Percentiles rank a stretch among this genome's conserved stretches.
These are phyloP conservation scores for Pristionchus japonicus DNA, from an alignment of 2,888 invertebrate species.

Conservation along the genomic window DNA sequence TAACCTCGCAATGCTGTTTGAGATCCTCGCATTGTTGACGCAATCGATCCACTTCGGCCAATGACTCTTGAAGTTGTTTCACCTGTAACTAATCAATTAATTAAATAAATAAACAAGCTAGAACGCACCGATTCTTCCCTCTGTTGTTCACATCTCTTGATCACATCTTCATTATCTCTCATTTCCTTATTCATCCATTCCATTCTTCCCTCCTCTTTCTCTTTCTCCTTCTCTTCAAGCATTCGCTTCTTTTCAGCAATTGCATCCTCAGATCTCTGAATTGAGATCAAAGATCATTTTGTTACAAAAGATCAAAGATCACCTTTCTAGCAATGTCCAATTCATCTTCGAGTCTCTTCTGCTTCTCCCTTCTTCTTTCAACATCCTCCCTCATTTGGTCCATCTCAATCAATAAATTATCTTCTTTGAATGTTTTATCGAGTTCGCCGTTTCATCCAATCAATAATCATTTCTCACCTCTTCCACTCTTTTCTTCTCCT, in stretches of 20 bases:
- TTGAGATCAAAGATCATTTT: neutral
- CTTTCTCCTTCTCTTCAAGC: neutral
- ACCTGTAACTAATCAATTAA: neutral
- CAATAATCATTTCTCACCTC: neutral
- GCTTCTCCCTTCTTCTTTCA: neutral
- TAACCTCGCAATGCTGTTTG: neutral
- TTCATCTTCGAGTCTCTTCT: neutral
- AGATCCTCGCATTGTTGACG: neutral
- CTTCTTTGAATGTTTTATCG: too few species aligned
- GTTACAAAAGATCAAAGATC: neutral
- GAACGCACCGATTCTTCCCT: neutral
- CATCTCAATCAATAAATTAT: too few species aligned
- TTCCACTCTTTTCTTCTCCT: neutral
- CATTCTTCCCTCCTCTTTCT: conserved; percentile 31
- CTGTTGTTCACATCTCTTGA: neutral
- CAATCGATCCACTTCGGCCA: neutral
- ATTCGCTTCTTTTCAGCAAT: neutral
- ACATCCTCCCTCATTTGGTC: neutral
- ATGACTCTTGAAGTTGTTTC: neutral
- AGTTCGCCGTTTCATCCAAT: neutral
- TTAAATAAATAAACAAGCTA: neutral
- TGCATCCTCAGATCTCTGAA: neutral
- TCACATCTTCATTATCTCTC: conserved; percentile 6
- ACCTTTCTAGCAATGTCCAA: conserved; percentile 30
- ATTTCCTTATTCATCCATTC: neutral